Evolutionary conservation across 2,888 invertebrate genomes (phyloP), one percentile per base, ranked within the genome.

Genomic region (Copidosoma aretas): DNA sequence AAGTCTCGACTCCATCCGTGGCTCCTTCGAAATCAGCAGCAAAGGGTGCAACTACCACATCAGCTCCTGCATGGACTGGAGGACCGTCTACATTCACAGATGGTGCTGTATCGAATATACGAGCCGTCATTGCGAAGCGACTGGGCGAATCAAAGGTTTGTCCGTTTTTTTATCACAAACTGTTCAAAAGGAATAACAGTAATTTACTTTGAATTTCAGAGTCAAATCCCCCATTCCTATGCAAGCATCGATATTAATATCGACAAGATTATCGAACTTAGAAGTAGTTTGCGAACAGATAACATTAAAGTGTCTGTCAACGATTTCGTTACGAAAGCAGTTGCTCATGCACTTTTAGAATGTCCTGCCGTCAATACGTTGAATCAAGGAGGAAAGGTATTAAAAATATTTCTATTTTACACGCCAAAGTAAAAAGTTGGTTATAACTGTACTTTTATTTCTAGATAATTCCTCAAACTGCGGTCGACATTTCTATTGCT

Each of bases 311-410:
- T 90, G 1, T 90, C 90, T 3, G 82, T 91, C 14, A 91, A 91
- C 80, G 91, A 91, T 79, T 88, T 91, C 74, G 84, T 91, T 46
- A 86, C 89, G 22, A 91, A 91, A 81, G 88, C 89, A 19, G 87
- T 86, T 41, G 89, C 88, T n/a, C 80, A 87, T 21, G 87, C 90
- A 1, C 82, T 91, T 49, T 81, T 86, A 75, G 82, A 84, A 72
- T 86, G 84, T 77, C 86, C 86, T 1, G 81, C 82, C 66, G 76
- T 87, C 19, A 87, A 87, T 77, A 79, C 84, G 14, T 77, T 85
- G 14, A 86, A 86, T 78, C 78, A 85, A 71, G 85, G 86, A 64
- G 81, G 81, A 32, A 79, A 86, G 81, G 86, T 86, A 66, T 74
- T 72, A 24, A 49, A 19, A 61, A 71, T 59, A 15, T 17, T 56